Evolutionary conservation across 2,888 invertebrate species (phyloP).

Genomic region (Aporophyla lueneburgensis): DNA sequence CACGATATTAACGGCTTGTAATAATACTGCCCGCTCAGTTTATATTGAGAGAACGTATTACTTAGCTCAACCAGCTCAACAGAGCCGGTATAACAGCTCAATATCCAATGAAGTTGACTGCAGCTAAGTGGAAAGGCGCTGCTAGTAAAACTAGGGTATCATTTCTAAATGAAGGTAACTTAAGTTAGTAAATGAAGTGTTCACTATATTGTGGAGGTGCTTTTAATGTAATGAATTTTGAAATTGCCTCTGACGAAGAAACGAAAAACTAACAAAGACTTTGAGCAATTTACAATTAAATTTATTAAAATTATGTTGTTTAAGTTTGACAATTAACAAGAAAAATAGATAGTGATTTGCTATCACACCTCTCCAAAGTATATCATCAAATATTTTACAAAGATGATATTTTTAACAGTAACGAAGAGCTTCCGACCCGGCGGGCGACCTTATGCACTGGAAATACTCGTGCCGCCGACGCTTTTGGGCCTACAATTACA

Average conservation of each 20-base stretch:
- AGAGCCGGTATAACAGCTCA: constrained; percentile 30
- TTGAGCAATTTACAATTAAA: background rate
- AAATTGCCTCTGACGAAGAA: background rate
- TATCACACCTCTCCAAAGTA: background rate
- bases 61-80: constrained; percentile 21
- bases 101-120: constrained; percentile 44
- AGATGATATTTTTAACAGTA: too few relatives aligned
- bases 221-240: background rate
- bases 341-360: background rate
- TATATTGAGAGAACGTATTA: constrained; percentile 29
- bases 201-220: background rate
- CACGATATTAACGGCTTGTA: constrained; percentile 27
- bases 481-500: constrained; percentile 6
- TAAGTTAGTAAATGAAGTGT: constrained; percentile 28
- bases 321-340: background rate
- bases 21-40: constrained; percentile 18
- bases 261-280: too few relatives aligned
- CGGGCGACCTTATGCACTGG: too few relatives aligned
- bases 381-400: too few relatives aligned
- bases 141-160: background rate
- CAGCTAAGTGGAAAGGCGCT: constrained; percentile 40
- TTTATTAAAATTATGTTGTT: background rate
- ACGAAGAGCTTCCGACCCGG: too few relatives aligned
- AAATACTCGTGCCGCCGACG: too few relatives aligned
- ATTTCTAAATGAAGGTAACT: constrained; percentile 9